Evolutionary conservation across 2,113 vertebrate species (phyloP).

Genomic region (Typhlomys cinereus): DNA sequence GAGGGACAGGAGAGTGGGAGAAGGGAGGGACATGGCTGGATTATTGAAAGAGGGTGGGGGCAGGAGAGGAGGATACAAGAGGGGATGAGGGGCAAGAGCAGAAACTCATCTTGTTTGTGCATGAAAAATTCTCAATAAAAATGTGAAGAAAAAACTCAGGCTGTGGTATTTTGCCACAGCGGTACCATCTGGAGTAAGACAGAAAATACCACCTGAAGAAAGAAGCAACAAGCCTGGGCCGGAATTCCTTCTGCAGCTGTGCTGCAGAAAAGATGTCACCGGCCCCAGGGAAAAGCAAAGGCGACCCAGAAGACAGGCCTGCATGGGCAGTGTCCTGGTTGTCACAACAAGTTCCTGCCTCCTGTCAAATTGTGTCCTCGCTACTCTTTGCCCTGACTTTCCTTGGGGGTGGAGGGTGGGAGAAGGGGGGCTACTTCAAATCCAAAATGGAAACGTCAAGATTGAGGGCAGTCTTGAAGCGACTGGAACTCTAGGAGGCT

Average conservation of each 20-base stretch:
- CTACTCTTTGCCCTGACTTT: background rate
- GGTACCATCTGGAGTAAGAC: background rate
- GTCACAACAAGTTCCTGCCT: background rate
- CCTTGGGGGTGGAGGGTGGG: no score
- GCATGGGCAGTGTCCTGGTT: rapidly evolving
- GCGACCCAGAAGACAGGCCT: background rate
- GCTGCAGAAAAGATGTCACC: background rate
- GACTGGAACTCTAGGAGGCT: background rate
- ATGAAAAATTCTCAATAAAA: no score
- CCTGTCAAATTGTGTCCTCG: background rate
- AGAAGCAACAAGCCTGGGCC: background rate
- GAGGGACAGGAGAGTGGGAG: no score
- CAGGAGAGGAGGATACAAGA: no score
- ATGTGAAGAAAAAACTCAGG: no score
- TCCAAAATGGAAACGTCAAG: background rate
- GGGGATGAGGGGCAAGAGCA: no score
- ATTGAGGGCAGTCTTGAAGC: background rate
- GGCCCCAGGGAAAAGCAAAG: background rate
- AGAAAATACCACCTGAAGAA: background rate
- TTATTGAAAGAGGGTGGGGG: no score
- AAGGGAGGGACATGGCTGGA: no score
- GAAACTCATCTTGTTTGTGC: no score
- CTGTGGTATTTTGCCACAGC: background rate
- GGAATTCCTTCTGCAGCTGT: background rate
- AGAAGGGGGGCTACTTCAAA: background rate